Base-by-base conservation (phyloP, 1,140 invertebrate species). In the Zaprionus nigranus region DNA sequence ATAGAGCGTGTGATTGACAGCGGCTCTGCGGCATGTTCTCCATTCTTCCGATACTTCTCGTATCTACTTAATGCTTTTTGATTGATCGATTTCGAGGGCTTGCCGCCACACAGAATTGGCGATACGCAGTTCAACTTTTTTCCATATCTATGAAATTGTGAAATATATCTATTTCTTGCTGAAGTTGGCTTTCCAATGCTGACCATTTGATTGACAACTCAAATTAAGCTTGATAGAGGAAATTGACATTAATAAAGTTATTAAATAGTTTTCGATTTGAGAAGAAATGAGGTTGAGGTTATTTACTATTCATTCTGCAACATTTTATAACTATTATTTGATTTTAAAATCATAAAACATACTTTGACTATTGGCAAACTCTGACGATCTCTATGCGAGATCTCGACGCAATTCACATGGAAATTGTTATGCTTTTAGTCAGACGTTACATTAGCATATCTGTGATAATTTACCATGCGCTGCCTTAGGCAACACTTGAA, bases 1-100 rank as follows among this genome's bases (percentile, higher is more conserved):
- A 88, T 88, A 90, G 84, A 88, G 84, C 84, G 84, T 88, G 84
- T 88, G 85, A 88, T 88, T 88, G 84, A 77, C 80, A 78, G 58
- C 78, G 72, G 36, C 74, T 70, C 67, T 57, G 22, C 24, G 53
- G 56, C 43, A 6, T 64, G 53, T 71, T 71, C 69, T 65, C 30
- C 28, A 49, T 46, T 75, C 43, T 71, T 71, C 63, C 53, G 17
- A 51, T 43, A 60, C 34, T 62, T 40, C n/a, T 62, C 43, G 38
- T 61, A 63, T 63, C 54, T 83, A 26, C 61, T 84, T 84, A 88
- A 88, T 88, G 59, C 84, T 64, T 66, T 83, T 78, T 87, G 84
- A 87, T 87, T 87, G 84, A 87, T 88, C 79, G 81, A 75, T 72
- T 66, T 59, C 22, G 40, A 46, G 69, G 34, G 46, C 17, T 72